A percentile compares a stretch with the other conserved stretches of the same genome.
These are phyloP conservation scores for Podarcis siculus DNA, from an alignment of 2,797 vertebrate species.

Conservation along the genomic window DNA sequence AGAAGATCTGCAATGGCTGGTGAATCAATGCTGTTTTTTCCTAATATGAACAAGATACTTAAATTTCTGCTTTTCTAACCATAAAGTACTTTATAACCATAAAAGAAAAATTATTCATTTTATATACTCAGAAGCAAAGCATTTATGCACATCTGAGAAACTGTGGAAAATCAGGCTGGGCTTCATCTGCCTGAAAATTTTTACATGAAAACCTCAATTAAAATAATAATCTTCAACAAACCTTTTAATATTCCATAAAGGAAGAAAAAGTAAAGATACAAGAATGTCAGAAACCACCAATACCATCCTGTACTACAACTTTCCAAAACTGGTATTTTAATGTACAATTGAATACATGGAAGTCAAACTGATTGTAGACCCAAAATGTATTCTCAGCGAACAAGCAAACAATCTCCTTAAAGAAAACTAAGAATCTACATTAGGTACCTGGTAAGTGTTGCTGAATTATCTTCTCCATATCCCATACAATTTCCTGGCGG, in stretches of 20 bases:
- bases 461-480: constrained; percentile 92
- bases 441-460: constrained; percentile 86
- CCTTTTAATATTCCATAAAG: background rate
- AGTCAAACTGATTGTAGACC: background rate
- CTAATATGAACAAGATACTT: background rate
- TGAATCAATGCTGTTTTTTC: background rate
- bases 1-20: background rate
- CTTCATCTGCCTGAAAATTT: background rate
- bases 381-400: background rate
- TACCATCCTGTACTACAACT: background rate
- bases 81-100: background rate
- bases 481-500: constrained; percentile 84
- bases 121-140: too few species aligned
- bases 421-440: background rate
- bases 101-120: background rate
- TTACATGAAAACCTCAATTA: background rate
- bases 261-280: background rate
- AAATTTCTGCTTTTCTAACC: background rate
- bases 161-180: background rate
- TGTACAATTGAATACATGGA: background rate
- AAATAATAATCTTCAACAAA: background rate
- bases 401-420: background rate
- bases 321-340: background rate
- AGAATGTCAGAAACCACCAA: background rate
- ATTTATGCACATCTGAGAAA: background rate